Conservation (phyloP, 1,140 invertebrate species). For the Muscidifurax raptorellus region DNA sequence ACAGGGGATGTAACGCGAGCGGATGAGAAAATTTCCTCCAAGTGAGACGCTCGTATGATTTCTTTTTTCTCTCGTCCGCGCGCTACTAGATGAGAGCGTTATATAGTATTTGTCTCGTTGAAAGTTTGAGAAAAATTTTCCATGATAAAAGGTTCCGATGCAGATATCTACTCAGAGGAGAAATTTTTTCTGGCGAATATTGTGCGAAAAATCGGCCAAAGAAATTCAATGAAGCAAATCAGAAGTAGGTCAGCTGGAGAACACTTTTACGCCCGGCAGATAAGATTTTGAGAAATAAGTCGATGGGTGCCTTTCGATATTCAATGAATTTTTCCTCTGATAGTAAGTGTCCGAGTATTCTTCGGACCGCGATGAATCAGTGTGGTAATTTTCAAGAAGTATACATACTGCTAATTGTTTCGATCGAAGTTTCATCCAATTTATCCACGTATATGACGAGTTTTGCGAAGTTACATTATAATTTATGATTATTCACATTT, state of each 20-base stretch:
- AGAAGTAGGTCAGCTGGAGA: conserved; percentile 11
- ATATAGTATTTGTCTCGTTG: background rate
- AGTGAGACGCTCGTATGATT: background rate
- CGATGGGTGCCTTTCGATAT: background rate
- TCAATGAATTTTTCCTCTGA: conserved; percentile 14
- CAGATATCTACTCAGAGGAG: no score
- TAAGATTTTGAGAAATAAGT: background rate
- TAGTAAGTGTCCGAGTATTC: background rate
- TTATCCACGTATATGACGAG: no score
- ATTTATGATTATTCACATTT: no score
- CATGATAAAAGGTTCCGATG: background rate
- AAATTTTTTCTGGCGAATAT: conserved; percentile 6
- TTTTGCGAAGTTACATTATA: no score
- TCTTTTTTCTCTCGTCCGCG: background rate
- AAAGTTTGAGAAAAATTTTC: background rate
- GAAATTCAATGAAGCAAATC: background rate
- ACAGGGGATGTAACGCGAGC: background rate
- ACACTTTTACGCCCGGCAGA: conserved; percentile 15
- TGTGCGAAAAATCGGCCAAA: background rate
- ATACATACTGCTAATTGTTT: no score
- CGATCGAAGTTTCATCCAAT: no score
- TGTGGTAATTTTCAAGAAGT: background rate
- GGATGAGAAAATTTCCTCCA: background rate
- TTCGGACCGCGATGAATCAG: background rate
- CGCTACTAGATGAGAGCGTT: no score